Percentiles rank a stretch among this genome's conserved stretches.
These are phyloP conservation scores for Papilio gigon DNA, from an alignment of 2,888 invertebrate species.

Conservation along the genomic window DNA sequence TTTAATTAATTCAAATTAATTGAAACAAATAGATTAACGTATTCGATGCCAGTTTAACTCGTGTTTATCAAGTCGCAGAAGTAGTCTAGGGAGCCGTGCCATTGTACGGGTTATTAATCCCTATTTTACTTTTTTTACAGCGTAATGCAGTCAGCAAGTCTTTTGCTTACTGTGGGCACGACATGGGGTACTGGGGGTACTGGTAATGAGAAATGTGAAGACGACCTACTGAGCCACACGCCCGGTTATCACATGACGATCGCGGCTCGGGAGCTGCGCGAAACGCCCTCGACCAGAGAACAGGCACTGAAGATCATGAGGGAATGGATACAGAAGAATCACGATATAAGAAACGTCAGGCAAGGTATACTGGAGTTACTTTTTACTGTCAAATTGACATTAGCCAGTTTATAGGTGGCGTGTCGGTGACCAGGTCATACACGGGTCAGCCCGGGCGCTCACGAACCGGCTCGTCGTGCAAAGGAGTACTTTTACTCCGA, in stretches of 20 bases:
- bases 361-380: conserved; percentile 72
- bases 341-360: conserved; percentile 86
- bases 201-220: conserved; percentile 64
- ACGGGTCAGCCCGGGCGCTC: no score
- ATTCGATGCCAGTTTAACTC: neutral
- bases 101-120: neutral
- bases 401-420: neutral
- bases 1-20: no score
- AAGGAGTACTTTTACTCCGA: no score
- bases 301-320: conserved; percentile 85
- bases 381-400: neutral
- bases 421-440: no score
- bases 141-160: conserved; percentile 71
- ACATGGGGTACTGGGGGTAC: conserved; percentile 68
- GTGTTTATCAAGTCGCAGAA: neutral
- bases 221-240: conserved; percentile 53
- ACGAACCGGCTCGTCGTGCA: no score
- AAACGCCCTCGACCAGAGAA: conserved; percentile 84
- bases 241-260: conserved; percentile 68
- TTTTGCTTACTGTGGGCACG: conserved; percentile 69
- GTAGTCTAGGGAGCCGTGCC: no score
- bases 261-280: conserved; percentile 86
- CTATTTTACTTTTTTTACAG: neutral
- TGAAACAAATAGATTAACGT: no score
- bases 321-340: conserved; percentile 87